These are phyloP conservation scores for Mactra quadrangularis DNA, from an alignment of 1,140 invertebrate genomes.

Conservation along the genomic window DNA sequence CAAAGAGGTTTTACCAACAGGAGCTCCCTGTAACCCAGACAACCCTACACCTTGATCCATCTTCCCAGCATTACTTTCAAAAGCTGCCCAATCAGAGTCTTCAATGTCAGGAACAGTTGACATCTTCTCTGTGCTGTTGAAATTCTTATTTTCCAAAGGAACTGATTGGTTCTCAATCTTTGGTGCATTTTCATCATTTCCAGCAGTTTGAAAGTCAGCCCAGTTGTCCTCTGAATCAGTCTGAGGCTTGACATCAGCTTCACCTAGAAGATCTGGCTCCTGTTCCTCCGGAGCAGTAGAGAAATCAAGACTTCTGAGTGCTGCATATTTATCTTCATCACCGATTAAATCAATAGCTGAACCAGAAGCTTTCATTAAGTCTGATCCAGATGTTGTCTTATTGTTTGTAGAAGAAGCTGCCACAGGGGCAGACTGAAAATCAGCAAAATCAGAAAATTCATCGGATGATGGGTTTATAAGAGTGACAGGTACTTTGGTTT, in stretches of 20 bases:
- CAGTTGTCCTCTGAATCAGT: constrained; percentile 79
- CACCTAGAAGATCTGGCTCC: constrained; percentile 55
- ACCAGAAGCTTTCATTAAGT: constrained; percentile 46
- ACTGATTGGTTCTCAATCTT: background rate
- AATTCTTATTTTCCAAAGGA: background rate
- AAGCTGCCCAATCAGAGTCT: constrained; percentile 41
- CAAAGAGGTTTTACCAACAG: background rate
- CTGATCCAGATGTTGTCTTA: background rate
- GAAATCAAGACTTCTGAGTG: constrained; percentile 76
- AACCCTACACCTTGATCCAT: constrained; percentile 4
- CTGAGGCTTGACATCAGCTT: constrained; percentile 50
- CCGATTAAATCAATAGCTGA: constrained; percentile 74
- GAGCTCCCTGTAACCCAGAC: background rate
- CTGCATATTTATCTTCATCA: constrained; percentile 84
- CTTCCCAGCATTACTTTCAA: constrained; percentile 15
- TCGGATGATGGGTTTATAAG: constrained; percentile 28
- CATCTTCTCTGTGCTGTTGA: background rate
- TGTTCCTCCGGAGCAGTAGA: constrained; percentile 27
- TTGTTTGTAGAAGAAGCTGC: background rate
- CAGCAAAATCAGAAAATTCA: constrained; percentile 69
- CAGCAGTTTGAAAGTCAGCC: constrained; percentile 72
- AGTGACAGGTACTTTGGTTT: background rate
- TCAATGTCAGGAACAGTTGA: background rate
- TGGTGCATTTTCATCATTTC: background rate
- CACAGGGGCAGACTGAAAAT: constrained; percentile 72